These are phyloP conservation scores for Microtus pennsylvanicus DNA, from an alignment of 2,113 vertebrate species.

Conservation along the genomic window DNA sequence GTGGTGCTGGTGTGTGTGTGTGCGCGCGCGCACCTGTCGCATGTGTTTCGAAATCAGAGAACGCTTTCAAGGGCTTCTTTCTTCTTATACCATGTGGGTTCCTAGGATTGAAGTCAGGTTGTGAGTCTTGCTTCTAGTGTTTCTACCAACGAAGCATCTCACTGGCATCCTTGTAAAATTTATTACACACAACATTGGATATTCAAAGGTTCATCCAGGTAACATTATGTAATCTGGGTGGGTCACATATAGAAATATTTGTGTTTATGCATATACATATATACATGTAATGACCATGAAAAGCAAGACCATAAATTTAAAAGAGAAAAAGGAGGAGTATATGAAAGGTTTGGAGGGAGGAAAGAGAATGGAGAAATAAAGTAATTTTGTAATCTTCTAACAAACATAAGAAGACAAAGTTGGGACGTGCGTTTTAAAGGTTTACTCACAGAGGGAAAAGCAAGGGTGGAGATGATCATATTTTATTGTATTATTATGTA, in stretches of 20 bases:
- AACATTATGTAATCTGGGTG: not conserved
- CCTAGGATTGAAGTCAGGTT: not conserved
- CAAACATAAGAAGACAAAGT: not conserved
- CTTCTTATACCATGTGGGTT: not conserved
- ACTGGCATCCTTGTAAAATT: not conserved
- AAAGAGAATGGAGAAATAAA: not conserved
- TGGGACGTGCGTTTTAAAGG: not conserved
- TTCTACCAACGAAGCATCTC: not conserved
- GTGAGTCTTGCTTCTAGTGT: not conserved
- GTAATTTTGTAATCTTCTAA: not conserved
- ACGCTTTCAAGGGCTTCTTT: not conserved
- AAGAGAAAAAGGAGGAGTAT: not conserved
- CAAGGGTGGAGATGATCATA: not conserved
- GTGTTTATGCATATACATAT: not conserved
- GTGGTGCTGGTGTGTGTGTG: not conserved
- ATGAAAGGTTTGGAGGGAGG: not conserved
- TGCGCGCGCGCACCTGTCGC: fast-evolving
- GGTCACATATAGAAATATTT: not conserved
- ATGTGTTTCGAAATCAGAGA: not conserved
- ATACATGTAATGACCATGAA: not conserved
- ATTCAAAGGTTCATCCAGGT: not conserved
- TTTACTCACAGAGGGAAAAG: too few species aligned
- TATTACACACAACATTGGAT: not conserved
- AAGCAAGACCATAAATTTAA: not conserved
- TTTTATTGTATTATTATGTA: not conserved